A percentile compares a stretch with the other conserved stretches of the same genome.
phyloP scores from a whole-genome alignment of 2,113 vertebrate species.

The Rafetus swinhoei region DNA sequence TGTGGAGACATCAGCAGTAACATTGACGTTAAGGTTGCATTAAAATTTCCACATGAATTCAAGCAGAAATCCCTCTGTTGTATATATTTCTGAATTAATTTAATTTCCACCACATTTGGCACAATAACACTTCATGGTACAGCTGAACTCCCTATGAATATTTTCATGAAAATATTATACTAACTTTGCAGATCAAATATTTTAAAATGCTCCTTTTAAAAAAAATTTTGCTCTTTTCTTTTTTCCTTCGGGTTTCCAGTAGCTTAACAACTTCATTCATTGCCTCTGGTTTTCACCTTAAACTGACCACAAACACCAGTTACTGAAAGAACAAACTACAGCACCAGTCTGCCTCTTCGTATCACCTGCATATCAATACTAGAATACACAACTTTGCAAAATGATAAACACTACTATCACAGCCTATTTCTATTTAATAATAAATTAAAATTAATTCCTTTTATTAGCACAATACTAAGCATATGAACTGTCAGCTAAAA shows the following conservation, averaged over 20 bases:
- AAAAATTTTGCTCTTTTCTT: background rate
- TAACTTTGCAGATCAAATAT: background rate
- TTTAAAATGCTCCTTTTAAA: background rate
- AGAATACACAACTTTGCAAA: background rate
- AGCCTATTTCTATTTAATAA: background rate
- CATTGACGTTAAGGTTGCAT: background rate
- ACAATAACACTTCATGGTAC: background rate
- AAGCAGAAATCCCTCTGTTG: background rate
- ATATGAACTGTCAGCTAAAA: background rate
- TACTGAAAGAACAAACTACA: background rate
- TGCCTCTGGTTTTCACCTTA: background rate
- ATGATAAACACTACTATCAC: background rate
- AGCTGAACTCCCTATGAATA: background rate
- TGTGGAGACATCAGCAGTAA: background rate
- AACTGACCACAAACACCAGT: background rate
- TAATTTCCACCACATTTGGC: background rate
- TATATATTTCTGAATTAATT: background rate
- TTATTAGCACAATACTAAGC: background rate
- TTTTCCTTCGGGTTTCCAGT: background rate
- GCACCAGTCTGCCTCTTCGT: background rate
- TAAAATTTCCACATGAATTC: background rate
- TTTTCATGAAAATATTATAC: background rate
- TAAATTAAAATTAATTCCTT: background rate
- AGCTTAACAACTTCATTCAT: background rate
- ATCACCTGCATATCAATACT: background rate